Conservation (phyloP, 2,797 vertebrate species). For the Coregonus sp. region DNA sequence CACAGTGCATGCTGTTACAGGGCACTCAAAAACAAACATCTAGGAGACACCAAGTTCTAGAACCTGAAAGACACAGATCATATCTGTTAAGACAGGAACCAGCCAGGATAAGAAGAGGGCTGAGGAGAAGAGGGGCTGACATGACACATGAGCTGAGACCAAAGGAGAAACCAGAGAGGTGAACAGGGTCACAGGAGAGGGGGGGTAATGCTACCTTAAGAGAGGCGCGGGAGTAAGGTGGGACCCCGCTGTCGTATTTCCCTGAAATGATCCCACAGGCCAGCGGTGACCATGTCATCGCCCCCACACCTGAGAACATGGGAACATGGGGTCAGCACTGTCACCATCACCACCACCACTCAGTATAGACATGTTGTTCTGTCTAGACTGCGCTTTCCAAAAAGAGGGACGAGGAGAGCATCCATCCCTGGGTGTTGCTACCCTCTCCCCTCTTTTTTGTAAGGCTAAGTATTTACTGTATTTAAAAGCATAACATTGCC, state of each 20-base stretch:
- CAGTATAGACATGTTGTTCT: neutral
- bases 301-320: slow-evolving; percentile 85
- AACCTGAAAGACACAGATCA: slow-evolving; percentile 68
- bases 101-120: slow-evolving; percentile 23
- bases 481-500: neutral
- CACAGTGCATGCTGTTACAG: slow-evolving; percentile 43
- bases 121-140: slow-evolving; percentile 40
- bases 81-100: slow-evolving; percentile 28
- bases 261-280: slow-evolving; percentile 97
- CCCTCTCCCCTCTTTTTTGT: too few relatives aligned
- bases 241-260: slow-evolving; percentile 94
- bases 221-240: slow-evolving; percentile 93
- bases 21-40: slow-evolving; percentile 53
- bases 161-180: slow-evolving; percentile 20
- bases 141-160: slow-evolving; percentile 17
- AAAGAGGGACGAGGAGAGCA: neutral
- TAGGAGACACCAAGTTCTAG: slow-evolving; percentile 48
- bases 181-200: neutral
- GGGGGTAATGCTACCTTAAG: slow-evolving; percentile 83
- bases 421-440: neutral
- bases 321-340: slow-evolving; percentile 17
- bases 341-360: neutral
- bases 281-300: slow-evolving; percentile 98
- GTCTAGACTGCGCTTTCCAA: neutral
- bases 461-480: too few relatives aligned